phyloP scores from a whole-genome alignment of 2,797 vertebrate species.

The Rousettus madagascariensis region DNA sequence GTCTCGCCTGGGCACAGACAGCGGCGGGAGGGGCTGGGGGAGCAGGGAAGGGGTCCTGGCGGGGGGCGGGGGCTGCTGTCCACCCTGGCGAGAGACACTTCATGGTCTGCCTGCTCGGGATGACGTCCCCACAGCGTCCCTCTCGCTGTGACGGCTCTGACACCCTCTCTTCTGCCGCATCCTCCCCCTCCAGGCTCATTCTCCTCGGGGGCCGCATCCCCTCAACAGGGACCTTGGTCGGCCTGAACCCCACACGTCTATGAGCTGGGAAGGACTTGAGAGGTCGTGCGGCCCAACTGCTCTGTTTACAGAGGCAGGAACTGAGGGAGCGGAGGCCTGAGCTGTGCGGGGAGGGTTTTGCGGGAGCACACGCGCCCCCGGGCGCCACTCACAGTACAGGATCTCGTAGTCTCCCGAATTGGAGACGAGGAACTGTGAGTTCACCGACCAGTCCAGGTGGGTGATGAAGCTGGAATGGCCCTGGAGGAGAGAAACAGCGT shows the following conservation, averaged over 20 bases:
- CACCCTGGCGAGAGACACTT: background rate
- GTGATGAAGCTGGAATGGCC: slow-evolving; percentile 99
- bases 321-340: background rate
- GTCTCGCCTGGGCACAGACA: background rate
- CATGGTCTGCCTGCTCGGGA: background rate
- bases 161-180: background rate
- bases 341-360: rapidly evolving
- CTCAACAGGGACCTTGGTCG: rapidly evolving
- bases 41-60: no score
- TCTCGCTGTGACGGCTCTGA: rapidly evolving
- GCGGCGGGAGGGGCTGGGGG: background rate
- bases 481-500: slow-evolving; percentile 80
- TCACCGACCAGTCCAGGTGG: slow-evolving; percentile 97
- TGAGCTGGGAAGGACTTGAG: background rate
- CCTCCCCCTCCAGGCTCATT: no score
- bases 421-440: slow-evolving; percentile 97
- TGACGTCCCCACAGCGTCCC: background rate
- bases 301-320: background rate
- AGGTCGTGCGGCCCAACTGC: no score
- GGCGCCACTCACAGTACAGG: slow-evolving; percentile 94
- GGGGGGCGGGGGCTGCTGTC: background rate
- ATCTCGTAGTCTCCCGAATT: slow-evolving; percentile 99
- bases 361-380: rapidly evolving
- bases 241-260: rapidly evolving
- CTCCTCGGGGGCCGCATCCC: rapidly evolving